Evolutionary conservation across 2,888 invertebrate genomes (phyloP).

Genomic region (Stramonita haemastoma): DNA sequence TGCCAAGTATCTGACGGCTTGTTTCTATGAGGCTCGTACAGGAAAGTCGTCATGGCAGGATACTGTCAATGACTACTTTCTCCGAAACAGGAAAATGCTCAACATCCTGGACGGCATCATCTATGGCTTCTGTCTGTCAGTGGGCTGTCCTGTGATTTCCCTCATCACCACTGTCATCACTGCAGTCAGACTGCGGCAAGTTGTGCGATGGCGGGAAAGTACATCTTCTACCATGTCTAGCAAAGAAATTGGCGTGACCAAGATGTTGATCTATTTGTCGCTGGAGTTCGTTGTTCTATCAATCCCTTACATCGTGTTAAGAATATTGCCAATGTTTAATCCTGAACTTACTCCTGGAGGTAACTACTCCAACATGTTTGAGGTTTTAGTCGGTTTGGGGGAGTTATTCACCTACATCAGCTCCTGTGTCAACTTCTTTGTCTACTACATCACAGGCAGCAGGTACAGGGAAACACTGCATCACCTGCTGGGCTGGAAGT

Average conservation of each 20-base stretch:
- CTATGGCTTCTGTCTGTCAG: background rate
- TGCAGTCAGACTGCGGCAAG: background rate
- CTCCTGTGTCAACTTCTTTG: background rate
- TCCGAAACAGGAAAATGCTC: background rate
- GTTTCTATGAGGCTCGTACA: background rate
- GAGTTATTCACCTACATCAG: background rate
- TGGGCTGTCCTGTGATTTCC: background rate
- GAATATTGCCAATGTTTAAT: background rate
- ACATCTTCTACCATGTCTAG: background rate
- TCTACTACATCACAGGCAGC: background rate
- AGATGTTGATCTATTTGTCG: background rate
- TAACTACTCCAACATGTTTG: background rate
- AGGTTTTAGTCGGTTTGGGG: background rate
- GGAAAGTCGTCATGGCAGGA: background rate
- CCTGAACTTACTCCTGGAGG: background rate
- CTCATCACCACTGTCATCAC: slow-evolving; percentile 14
- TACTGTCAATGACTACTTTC: background rate
- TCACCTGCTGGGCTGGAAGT: too few species aligned
- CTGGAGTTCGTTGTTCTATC: background rate
- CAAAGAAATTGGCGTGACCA: slow-evolving; percentile 17
- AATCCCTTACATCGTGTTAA: background rate
- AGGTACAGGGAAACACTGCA: slow-evolving; percentile 8
- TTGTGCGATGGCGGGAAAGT: background rate
- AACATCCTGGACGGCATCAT: slow-evolving; percentile 8
- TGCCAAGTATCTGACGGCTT: background rate